Evolutionary conservation across 2,113 vertebrate species (phyloP).

Genomic region (Macrotus californicus): DNA sequence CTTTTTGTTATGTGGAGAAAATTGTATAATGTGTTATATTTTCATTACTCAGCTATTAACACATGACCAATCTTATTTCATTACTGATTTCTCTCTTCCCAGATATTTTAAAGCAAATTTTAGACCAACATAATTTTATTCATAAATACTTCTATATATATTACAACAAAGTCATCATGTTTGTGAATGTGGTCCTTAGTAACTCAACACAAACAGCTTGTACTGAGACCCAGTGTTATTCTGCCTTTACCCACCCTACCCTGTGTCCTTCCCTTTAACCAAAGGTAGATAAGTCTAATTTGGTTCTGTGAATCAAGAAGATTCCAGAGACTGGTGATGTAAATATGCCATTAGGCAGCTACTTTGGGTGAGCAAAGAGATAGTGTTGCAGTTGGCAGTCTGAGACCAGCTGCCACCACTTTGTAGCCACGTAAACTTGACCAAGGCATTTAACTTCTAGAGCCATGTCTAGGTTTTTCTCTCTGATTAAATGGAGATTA

Average conservation of each 20-base stretch:
- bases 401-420: neutral
- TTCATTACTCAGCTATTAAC: neutral
- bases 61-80: neutral
- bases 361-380: neutral
- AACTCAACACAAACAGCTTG: neutral
- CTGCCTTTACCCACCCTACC: neutral
- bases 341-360: neutral
- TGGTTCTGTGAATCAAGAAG: neutral
- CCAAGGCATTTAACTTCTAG: neutral
- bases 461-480: neutral
- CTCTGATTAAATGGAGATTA: neutral
- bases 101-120: neutral
- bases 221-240: neutral
- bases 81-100: neutral
- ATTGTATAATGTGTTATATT: neutral
- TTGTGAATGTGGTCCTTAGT: neutral
- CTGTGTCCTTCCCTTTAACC: neutral
- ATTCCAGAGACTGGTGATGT: neutral
- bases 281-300: neutral
- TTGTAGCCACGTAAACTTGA: neutral
- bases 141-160: neutral
- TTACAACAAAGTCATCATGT: neutral
- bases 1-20: neutral
- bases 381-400: neutral
- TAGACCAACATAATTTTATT: neutral